These are phyloP conservation scores for Cryptocheilus praepositus DNA, from an alignment of 2,888 invertebrate genomes.

Conservation along the genomic window DNA sequence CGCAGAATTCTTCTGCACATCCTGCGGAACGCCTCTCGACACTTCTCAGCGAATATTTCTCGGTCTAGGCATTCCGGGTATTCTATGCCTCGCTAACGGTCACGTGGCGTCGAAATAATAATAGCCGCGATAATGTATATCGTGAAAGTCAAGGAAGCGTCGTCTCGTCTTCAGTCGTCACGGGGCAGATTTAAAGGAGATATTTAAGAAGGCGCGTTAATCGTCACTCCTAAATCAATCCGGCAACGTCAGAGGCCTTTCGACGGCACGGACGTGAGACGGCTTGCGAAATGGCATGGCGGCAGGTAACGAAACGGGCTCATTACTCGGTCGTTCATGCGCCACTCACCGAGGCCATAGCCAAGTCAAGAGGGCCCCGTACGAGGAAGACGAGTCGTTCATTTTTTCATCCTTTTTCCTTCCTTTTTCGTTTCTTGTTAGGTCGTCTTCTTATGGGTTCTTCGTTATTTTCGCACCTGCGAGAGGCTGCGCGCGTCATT, in stretches of 20 bases:
- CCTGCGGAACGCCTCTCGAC: too few relatives aligned
- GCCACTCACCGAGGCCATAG: neutral
- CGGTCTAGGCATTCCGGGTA: too few relatives aligned
- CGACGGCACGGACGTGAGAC: slow-evolving; percentile 50
- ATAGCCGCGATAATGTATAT: too few relatives aligned
- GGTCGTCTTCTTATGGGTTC: neutral
- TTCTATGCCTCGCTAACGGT: too few relatives aligned
- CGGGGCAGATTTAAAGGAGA: neutral
- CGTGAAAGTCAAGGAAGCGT: too few relatives aligned
- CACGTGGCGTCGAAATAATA: too few relatives aligned
- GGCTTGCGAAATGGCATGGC: slow-evolving; percentile 33
- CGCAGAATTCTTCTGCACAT: too few relatives aligned
- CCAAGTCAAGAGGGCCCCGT: neutral
- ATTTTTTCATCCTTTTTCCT: slow-evolving; percentile 8
- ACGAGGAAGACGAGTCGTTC: neutral
- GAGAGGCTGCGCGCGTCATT: too few relatives aligned
- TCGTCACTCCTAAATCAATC: slow-evolving; percentile 51
- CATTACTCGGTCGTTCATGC: slow-evolving; percentile 42
- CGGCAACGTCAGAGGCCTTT: slow-evolving; percentile 32
- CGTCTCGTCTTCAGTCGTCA: too few relatives aligned
- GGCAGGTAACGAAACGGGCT: slow-evolving; percentile 54
- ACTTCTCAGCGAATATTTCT: too few relatives aligned
- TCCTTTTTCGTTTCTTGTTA: slow-evolving; percentile 18
- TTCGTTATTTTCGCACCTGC: too few relatives aligned
- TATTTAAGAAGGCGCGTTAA: slow-evolving; percentile 15